Evolutionary conservation across 37 sponge, comb jelly and placozoan genomes (phyloP).

Genomic region (Eunapius fragilis): DNA sequence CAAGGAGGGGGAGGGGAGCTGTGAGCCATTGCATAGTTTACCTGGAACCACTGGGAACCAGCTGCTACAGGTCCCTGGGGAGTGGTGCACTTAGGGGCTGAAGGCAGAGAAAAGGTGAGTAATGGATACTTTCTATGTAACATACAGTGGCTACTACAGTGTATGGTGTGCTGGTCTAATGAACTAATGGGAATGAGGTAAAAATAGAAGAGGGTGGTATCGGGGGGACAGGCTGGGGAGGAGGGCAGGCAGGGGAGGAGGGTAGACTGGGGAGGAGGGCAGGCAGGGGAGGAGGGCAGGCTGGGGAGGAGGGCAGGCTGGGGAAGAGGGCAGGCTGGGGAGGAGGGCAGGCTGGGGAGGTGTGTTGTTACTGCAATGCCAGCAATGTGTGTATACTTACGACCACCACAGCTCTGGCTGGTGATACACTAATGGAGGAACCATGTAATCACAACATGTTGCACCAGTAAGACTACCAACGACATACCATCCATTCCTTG

Average conservation of each 20-base stretch:
- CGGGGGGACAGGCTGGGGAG: too few relatives aligned
- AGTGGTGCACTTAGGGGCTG: conserved; percentile 6
- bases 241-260: too few relatives aligned
- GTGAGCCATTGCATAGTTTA: too few relatives aligned
- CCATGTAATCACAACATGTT: neutral
- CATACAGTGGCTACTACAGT: too few relatives aligned
- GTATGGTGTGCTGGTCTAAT: too few relatives aligned
- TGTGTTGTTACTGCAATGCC: neutral
- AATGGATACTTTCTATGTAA: too few relatives aligned
- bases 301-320: too few relatives aligned
- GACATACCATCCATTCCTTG: conserved; percentile 25
- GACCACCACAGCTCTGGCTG: conserved; percentile 1
- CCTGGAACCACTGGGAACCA: conserved; percentile 43
- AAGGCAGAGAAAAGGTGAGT: too few relatives aligned
- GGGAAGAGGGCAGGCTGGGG: neutral
- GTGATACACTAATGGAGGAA: conserved; percentile 14
- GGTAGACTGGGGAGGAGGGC: too few relatives aligned
- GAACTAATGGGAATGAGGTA: too few relatives aligned
- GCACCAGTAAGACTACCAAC: neutral
- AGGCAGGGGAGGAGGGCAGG: too few relatives aligned
- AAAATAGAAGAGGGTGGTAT: too few relatives aligned
- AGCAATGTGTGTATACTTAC: conserved; percentile 4
- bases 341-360: neutral
- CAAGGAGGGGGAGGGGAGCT: neutral
- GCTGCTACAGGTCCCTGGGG: conserved; percentile 12